Conservation (phyloP, 2,888 invertebrate species). For the Monochamus alternatus region DNA sequence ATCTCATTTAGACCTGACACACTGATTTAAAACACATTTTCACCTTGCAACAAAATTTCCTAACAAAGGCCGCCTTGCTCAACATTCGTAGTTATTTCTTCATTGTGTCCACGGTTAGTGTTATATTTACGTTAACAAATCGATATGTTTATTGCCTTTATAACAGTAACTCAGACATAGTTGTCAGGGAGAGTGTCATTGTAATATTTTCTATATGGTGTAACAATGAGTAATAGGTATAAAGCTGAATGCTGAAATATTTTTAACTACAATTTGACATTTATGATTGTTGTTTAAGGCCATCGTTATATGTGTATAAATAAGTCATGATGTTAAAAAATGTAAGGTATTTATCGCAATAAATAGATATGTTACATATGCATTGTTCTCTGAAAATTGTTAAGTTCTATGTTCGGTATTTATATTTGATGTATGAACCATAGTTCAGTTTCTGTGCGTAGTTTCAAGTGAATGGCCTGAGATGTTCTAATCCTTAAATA, state of each 20-base stretch:
- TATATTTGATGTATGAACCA: no score
- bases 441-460: no score
- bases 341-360: neutral
- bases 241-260: constrained; percentile 5
- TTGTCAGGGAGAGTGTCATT: constrained; percentile 11
- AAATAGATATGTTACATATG: no score
- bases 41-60: constrained; percentile 27
- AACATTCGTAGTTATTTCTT: constrained; percentile 26
- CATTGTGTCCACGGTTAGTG: constrained; percentile 29
- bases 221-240: constrained; percentile 18
- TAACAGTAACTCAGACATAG: constrained; percentile 31
- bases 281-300: constrained; percentile 12
- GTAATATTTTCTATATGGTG: constrained; percentile 26
- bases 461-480: no score
- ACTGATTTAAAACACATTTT: constrained; percentile 14
- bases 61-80: constrained; percentile 34
- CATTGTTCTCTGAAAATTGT: no score
- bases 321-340: neutral
- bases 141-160: constrained; percentile 29
- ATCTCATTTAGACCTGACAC: constrained; percentile 24
- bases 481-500: no score
- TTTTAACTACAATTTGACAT: constrained; percentile 22
- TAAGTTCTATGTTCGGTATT: no score
- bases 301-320: neutral
- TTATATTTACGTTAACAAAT: constrained; percentile 24